Evolutionary conservation across 2,113 vertebrate species (phyloP).

Genomic region (Puntigrus tetrazona): DNA sequence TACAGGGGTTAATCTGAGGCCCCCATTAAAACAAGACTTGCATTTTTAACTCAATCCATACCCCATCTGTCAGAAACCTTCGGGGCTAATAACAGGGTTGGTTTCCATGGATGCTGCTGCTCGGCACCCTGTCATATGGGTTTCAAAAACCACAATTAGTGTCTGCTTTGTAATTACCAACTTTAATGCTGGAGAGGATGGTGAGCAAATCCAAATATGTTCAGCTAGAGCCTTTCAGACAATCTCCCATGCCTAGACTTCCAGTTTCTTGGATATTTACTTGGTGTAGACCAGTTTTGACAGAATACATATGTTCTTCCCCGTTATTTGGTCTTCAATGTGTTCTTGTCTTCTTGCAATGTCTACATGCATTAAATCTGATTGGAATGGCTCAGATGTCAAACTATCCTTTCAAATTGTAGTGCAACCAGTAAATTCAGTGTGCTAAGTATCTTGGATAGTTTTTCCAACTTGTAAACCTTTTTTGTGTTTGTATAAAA

Average conservation of each 20-base stretch:
- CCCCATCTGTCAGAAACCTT: slow-evolving; percentile 54
- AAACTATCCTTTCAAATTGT: background rate
- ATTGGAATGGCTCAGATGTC: background rate
- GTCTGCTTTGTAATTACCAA: slow-evolving; percentile 53
- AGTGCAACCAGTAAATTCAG: background rate
- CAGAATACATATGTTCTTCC: slow-evolving; percentile 28
- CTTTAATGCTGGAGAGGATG: slow-evolving; percentile 44
- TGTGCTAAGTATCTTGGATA: background rate
- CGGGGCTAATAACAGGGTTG: slow-evolving; percentile 43
- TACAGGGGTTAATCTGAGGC: slow-evolving; percentile 34
- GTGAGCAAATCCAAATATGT: slow-evolving; percentile 33
- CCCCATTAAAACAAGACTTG: slow-evolving; percentile 40
- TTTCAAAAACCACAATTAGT: slow-evolving; percentile 54
- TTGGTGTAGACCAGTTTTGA: background rate
- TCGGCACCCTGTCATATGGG: slow-evolving; percentile 44
- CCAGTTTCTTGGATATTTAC: slow-evolving; percentile 21
- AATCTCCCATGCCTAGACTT: slow-evolving; percentile 19
- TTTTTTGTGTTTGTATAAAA: no score
- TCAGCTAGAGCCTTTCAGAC: background rate
- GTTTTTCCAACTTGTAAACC: background rate
- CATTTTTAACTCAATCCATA: slow-evolving; percentile 52
- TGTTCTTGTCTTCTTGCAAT: background rate
- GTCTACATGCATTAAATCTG: slow-evolving; percentile 11
- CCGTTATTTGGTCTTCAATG: slow-evolving; percentile 12
- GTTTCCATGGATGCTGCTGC: slow-evolving; percentile 31